Percentiles rank a stretch among this genome's conserved stretches.
phyloP scores from a whole-genome alignment of 2,888 invertebrate genomes.

The Notodonta dromedarius region DNA sequence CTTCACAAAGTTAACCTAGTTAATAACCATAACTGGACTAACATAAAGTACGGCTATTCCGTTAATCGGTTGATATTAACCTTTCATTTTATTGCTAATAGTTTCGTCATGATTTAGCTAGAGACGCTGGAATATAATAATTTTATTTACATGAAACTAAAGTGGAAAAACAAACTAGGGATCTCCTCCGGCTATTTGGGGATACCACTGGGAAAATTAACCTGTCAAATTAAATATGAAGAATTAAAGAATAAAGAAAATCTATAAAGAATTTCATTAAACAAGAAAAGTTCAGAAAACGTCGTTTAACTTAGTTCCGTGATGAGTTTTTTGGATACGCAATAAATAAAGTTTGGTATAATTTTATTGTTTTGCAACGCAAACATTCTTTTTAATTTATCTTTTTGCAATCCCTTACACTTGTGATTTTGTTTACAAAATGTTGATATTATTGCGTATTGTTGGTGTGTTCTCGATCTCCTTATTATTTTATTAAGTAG shows the following conservation, averaged over 20 bases:
- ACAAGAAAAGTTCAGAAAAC: constrained; percentile 50
- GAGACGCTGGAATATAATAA: constrained; percentile 18
- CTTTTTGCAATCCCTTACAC: too few species aligned
- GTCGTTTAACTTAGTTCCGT: constrained; percentile 43
- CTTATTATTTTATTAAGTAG: too few species aligned
- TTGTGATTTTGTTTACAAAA: too few species aligned
- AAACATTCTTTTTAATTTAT: not conserved
- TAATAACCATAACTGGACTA: constrained; percentile 16
- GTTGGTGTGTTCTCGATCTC: too few species aligned
- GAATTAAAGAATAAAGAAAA: too few species aligned
- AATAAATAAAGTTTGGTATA: constrained; percentile 49
- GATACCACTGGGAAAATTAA: constrained; percentile 26
- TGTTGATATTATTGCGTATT: too few species aligned
- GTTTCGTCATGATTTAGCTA: constrained; percentile 44
- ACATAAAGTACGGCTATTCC: constrained; percentile 4
- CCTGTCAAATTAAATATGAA: constrained; percentile 53
- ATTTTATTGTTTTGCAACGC: constrained; percentile 35
- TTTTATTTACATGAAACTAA: not conserved
- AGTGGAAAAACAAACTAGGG: constrained; percentile 11
- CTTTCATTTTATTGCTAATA: constrained; percentile 44
- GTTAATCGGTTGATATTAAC: constrained; percentile 47
- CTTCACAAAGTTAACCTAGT: constrained; percentile 22
- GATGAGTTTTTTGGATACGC: constrained; percentile 47
- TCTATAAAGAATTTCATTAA: constrained; percentile 51
- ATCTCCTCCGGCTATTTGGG: constrained; percentile 15